Evolutionary conservation across 1,140 invertebrate species (phyloP), one percentile per base, ranked within the genome.

Genomic region (Thrips palmi): DNA sequence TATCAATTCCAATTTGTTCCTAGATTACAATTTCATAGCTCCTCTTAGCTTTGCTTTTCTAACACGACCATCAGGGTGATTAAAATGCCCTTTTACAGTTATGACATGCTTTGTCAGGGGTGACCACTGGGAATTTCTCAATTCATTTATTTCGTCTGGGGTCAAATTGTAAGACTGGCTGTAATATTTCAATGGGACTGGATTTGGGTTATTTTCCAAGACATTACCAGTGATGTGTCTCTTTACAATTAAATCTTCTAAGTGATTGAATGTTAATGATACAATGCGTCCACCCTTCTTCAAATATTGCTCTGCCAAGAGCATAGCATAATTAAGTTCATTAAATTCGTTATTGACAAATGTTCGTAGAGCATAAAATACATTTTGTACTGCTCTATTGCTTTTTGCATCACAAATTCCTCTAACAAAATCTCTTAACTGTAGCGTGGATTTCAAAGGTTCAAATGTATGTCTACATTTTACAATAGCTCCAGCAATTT

Each of bases 311-410:
- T 76, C 64, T 1, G 86, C 80, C 45, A 89, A 49, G 23, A 82
- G 52, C 50, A 96, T 71, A 2, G 70, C 91, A 59, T 85, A 84
- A 62, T 93, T 86, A 3, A 96, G 70, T 65, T 97, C 89, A 58
- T 97, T 97, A 1, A 97, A 57, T 63, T 97, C 91, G 58, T 97
- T 85, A 55, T 97, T 97, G 0, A 97, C 84, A 62, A 96, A 93
- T 45, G 96, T 94, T 47, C 91, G 63, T 38, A 97, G 54, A 0
- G 89, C 91, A 63, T 92, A 86, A 62, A 96, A 97, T 1, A 85
- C 77, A 68, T 88, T 91, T 2, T 39, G 25, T 37, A 39, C 7
- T 38, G 31, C 39, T 46, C 65, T 49, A 8, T 46, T 42, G 30
- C 55, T 47, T 40, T 74, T 65, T 49, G 61, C 63, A 4, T 58